phyloP scores from a whole-genome alignment of 2,888 invertebrate genomes.

The Brassicogethes aeneus region DNA sequence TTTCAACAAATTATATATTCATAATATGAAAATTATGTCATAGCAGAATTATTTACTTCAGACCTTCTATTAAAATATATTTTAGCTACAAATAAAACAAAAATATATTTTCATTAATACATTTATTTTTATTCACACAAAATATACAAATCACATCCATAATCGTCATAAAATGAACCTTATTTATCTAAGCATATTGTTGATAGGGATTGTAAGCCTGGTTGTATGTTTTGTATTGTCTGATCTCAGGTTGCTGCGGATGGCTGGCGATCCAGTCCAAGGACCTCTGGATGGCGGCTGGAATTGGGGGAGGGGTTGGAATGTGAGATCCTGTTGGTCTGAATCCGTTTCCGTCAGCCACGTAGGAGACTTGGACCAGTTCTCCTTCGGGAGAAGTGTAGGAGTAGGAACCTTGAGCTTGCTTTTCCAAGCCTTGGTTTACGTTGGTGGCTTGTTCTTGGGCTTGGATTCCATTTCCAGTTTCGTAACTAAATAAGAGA shows the following conservation, averaged over 20 bases:
- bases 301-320: constrained; percentile 37
- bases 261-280: constrained; percentile 35
- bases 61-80: too few species aligned
- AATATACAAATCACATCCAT: too few species aligned
- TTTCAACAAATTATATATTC: too few species aligned
- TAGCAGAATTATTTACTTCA: too few species aligned
- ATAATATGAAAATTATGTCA: too few species aligned
- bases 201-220: too few species aligned
- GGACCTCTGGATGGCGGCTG: constrained; percentile 26
- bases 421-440: constrained; percentile 26
- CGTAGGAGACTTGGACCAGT: constrained; percentile 37
- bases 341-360: constrained; percentile 28
- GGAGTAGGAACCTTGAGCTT: constrained; percentile 20
- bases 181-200: too few species aligned
- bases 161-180: too few species aligned
- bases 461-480: constrained; percentile 18
- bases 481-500: constrained; percentile 14
- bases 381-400: constrained; percentile 25
- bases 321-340: constrained; percentile 27
- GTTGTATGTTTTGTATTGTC: too few species aligned
- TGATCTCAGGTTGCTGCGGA: too few species aligned
- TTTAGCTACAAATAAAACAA: too few species aligned
- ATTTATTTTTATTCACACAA: neutral
- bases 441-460: constrained; percentile 28
- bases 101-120: too few species aligned